Conservation (phyloP, 2,797 vertebrate species). For the Cryptoblepharus egeriae region DNA sequence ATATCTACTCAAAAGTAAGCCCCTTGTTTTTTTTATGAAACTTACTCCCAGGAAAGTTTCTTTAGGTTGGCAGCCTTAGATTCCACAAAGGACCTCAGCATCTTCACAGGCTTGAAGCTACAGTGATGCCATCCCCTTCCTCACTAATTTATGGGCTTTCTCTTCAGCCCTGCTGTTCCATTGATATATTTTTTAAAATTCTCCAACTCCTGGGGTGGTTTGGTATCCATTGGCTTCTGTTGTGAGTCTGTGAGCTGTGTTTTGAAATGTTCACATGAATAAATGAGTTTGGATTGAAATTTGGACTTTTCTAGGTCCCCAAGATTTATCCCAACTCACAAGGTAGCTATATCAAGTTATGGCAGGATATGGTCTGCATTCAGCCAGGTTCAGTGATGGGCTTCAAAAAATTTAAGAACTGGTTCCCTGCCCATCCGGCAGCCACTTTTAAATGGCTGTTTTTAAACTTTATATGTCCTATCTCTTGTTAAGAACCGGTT, state of each 20-base stretch:
- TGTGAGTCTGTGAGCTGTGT: neutral
- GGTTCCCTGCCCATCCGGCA: too few relatives aligned
- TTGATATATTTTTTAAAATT: slow-evolving; percentile 13
- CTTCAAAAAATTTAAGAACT: too few relatives aligned
- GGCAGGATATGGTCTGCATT: neutral
- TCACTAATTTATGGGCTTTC: neutral
- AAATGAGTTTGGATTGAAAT: neutral
- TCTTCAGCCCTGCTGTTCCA: neutral
- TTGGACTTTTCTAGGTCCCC: neutral
- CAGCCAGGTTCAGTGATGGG: too few relatives aligned
- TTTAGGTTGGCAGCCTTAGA: too few relatives aligned
- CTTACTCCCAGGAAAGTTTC: too few relatives aligned
- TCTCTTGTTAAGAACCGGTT: too few relatives aligned
- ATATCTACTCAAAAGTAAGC: too few relatives aligned
- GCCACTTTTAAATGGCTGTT: too few relatives aligned
- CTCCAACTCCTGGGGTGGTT: slow-evolving; percentile 3
- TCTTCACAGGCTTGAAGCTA: neutral
- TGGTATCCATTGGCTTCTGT: slow-evolving; percentile 28
- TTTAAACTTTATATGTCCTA: too few relatives aligned
- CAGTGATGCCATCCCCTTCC: slow-evolving; percentile 6
- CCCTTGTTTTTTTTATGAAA: too few relatives aligned
- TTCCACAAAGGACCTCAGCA: neutral
- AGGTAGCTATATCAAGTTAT: too few relatives aligned
- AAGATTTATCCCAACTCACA: neutral
- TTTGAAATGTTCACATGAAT: neutral